Percentiles rank a stretch among this genome's conserved stretches.
These are phyloP conservation scores for Teinopalpus imperialis DNA, from an alignment of 2,888 invertebrate genomes.

Conservation along the genomic window DNA sequence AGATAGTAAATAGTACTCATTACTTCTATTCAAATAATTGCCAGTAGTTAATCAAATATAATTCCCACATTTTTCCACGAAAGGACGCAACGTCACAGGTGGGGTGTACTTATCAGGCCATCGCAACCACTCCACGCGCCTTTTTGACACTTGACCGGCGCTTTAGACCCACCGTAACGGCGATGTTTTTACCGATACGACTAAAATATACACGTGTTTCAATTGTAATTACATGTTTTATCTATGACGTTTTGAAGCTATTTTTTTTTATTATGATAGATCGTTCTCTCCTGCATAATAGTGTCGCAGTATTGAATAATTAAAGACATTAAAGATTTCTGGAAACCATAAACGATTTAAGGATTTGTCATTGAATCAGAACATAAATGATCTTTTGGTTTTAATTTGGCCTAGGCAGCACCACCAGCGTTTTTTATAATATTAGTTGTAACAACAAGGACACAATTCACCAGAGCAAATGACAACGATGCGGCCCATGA, in stretches of 20 bases:
- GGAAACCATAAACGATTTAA: too few relatives aligned
- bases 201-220: conserved; percentile 67
- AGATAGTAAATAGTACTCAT: background rate
- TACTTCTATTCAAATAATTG: background rate
- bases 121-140: conserved; percentile 68
- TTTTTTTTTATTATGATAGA: conserved; percentile 38
- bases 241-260: conserved; percentile 42
- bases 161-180: conserved; percentile 41
- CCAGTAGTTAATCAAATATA: conserved; percentile 9
- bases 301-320: conserved; percentile 25
- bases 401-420: too few relatives aligned
- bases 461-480: too few relatives aligned
- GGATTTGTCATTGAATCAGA: too few relatives aligned
- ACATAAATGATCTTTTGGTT: too few relatives aligned
- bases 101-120: conserved; percentile 59
- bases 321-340: too few relatives aligned
- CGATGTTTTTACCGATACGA: conserved; percentile 58
- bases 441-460: too few relatives aligned
- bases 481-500: too few relatives aligned
- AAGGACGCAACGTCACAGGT: conserved; percentile 43
- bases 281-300: conserved; percentile 33
- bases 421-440: too few relatives aligned
- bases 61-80: conserved; percentile 5
- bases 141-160: conserved; percentile 65
- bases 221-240: conserved; percentile 52